A percentile compares a stretch with the other conserved stretches of the same genome.
Conservation (phyloP, 2,113 vertebrate genomes). For the Scophthalmus maximus region DNA sequence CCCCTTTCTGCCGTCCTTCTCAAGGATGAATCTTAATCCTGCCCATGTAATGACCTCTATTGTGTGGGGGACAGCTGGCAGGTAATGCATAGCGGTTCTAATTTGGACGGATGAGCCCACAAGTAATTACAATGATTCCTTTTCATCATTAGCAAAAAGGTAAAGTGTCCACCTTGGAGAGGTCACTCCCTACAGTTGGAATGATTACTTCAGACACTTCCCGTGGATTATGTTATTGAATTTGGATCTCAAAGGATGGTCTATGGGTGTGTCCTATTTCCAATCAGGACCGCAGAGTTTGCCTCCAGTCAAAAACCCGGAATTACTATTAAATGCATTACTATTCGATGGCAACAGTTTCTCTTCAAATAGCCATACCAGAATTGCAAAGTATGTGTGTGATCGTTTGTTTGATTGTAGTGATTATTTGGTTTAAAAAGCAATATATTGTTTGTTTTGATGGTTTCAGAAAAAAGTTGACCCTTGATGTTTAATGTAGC, state of each 20-base stretch:
- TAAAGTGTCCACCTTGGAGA: slow-evolving; percentile 22
- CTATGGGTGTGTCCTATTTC: background rate
- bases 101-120: slow-evolving; percentile 45
- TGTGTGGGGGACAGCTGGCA: slow-evolving; percentile 52
- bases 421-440: no score
- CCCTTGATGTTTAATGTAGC: no score
- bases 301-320: background rate
- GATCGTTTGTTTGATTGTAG: no score
- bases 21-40: slow-evolving; percentile 59
- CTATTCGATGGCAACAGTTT: no score
- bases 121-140: slow-evolving; percentile 63
- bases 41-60: slow-evolving; percentile 67
- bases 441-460: no score
- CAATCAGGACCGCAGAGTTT: no score
- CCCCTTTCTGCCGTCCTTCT: slow-evolving; percentile 27
- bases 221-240: background rate
- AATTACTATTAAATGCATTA: background rate
- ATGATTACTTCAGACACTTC: background rate
- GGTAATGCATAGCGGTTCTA: slow-evolving; percentile 48
- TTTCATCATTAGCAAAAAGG: slow-evolving; percentile 37
- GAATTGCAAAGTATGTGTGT: no score
- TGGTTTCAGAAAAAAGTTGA: no score
- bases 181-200: slow-evolving; percentile 15
- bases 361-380: no score
- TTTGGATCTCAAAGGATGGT: background rate